Conservation (phyloP, 2,113 vertebrate species). For the Syngnathus typhle region DNA sequence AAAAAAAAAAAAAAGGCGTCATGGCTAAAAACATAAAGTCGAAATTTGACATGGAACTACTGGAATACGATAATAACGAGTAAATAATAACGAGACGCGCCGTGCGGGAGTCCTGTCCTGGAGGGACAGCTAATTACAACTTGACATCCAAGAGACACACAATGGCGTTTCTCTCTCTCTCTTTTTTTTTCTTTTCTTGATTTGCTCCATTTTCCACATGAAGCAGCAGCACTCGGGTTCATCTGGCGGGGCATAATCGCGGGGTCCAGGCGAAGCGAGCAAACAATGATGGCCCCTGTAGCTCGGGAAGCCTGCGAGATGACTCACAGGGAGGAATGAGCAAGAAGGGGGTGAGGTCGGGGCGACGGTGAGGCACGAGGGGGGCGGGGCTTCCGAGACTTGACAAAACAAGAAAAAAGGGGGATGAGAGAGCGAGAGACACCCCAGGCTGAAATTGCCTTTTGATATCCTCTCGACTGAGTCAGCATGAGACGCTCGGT, state of each 20-base stretch:
- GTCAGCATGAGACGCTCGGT: slow-evolving; percentile 38
- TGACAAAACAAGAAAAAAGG: slow-evolving; percentile 38
- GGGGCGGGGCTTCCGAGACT: slow-evolving; percentile 31
- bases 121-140: slow-evolving; percentile 32
- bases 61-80: not conserved
- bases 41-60: no score
- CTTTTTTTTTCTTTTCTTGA: not conserved
- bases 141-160: slow-evolving; percentile 34
- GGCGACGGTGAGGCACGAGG: not conserved
- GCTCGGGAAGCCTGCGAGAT: slow-evolving; percentile 61
- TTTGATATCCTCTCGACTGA: slow-evolving; percentile 52
- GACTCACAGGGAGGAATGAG: slow-evolving; percentile 63
- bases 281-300: slow-evolving; percentile 70
- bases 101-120: slow-evolving; percentile 39
- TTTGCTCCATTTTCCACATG: not conserved
- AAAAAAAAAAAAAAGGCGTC: slow-evolving; percentile 71
- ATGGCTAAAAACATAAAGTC: slow-evolving; percentile 48
- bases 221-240: slow-evolving; percentile 5
- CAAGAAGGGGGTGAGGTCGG: slow-evolving; percentile 28
- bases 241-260: slow-evolving; percentile 12
- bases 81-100: slow-evolving; percentile 15
- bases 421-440: slow-evolving; percentile 30
- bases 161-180: not conserved
- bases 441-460: slow-evolving; percentile 43
- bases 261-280: slow-evolving; percentile 8